These are phyloP conservation scores for Hartigia nigra DNA, from an alignment of 2,888 invertebrate species.

Conservation along the genomic window DNA sequence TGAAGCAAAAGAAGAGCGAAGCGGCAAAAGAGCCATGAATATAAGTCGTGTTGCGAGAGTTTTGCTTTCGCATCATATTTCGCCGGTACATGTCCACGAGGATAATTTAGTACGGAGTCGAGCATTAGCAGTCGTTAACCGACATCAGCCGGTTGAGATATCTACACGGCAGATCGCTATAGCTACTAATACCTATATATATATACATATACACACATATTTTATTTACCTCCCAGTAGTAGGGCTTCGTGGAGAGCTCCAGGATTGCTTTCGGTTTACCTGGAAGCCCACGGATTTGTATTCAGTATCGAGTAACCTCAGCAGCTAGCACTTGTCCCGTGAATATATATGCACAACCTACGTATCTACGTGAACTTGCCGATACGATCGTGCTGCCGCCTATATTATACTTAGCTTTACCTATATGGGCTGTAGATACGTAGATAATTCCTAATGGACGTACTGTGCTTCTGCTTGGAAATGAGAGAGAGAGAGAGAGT, in stretches of 20 bases:
- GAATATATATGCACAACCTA: background rate
- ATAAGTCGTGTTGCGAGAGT: background rate
- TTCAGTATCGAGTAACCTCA: background rate
- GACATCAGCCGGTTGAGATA: background rate
- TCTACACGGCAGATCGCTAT: background rate
- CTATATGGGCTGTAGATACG: background rate
- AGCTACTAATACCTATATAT: background rate
- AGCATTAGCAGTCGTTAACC: background rate
- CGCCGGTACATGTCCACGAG: background rate
- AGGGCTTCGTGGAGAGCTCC: background rate
- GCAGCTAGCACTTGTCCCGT: background rate
- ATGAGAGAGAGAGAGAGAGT: too few relatives aligned
- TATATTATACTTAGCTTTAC: background rate
- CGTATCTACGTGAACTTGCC: background rate
- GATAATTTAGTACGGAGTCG: background rate
- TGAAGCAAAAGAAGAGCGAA: background rate
- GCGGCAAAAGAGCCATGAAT: background rate
- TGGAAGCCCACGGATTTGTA: background rate
- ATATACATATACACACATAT: background rate
- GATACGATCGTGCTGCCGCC: background rate
- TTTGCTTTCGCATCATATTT: background rate
- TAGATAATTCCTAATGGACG: background rate
- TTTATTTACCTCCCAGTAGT: background rate
- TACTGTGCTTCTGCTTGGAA: background rate
- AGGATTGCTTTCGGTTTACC: background rate